Conservation (phyloP, 2,888 invertebrate genomes). For the Aporophyla nigra region DNA sequence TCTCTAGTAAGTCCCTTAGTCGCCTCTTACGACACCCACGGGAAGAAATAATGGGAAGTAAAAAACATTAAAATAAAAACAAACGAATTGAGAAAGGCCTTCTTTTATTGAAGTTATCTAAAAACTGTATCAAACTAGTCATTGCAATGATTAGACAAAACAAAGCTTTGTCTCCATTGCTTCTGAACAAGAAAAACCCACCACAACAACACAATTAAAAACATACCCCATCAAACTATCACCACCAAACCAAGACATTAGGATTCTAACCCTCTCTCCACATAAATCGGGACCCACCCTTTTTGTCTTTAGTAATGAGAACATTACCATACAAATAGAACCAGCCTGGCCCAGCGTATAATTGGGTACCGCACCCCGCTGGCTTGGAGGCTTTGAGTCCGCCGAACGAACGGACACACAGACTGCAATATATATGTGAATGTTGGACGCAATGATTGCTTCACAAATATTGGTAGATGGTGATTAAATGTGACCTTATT, state of each 20-base stretch:
- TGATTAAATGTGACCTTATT: slow-evolving; percentile 75
- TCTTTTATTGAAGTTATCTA: no score
- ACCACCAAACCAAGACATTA: slow-evolving; percentile 35
- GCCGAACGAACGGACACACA: slow-evolving; percentile 47
- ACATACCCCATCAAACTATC: slow-evolving; percentile 7
- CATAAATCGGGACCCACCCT: slow-evolving; percentile 77
- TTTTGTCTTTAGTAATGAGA: slow-evolving; percentile 88
- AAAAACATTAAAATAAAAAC: no score
- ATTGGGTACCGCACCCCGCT: slow-evolving; percentile 88
- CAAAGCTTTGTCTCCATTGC: neutral
- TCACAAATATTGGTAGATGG: slow-evolving; percentile 83
- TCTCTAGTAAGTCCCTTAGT: no score
- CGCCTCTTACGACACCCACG: no score
- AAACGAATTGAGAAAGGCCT: no score
- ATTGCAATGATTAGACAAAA: neutral
- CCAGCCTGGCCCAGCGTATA: slow-evolving; percentile 82
- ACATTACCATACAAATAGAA: slow-evolving; percentile 90
- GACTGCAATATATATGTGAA: slow-evolving; percentile 71
- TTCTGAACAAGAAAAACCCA: neutral
- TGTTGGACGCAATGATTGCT: slow-evolving; percentile 74
- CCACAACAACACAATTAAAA: slow-evolving; percentile 27
- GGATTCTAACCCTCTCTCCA: slow-evolving; percentile 65
- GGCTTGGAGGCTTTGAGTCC: slow-evolving; percentile 80
- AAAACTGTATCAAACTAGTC: no score
- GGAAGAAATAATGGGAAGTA: no score